Percentiles rank a stretch among this genome's conserved stretches.
Evolutionary conservation across 2,113 vertebrate species (phyloP).

Genomic region (Pyxicephalus adspersus): DNA sequence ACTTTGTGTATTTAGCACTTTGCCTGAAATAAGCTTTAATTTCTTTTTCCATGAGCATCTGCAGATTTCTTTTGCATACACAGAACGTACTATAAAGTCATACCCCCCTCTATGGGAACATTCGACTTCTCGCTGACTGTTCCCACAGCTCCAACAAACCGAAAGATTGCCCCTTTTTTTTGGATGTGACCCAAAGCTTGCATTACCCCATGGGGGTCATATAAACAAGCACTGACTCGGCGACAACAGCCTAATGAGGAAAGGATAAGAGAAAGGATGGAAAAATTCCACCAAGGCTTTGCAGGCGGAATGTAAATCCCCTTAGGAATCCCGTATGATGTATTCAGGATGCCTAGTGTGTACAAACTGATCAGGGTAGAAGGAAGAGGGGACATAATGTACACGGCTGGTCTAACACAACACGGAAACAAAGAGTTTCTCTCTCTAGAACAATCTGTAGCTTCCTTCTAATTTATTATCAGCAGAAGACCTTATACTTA

Average conservation of each 20-base stretch:
- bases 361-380: background rate
- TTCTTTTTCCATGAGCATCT: too few relatives aligned
- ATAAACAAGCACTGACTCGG: background rate
- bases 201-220: background rate
- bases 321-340: background rate
- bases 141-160: background rate
- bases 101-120: too few relatives aligned
- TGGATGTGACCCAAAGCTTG: background rate
- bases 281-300: slow-evolving; percentile 11
- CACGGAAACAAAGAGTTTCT: slow-evolving; percentile 3
- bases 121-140: background rate
- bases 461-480: background rate
- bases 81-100: background rate
- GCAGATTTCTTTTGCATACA: too few relatives aligned
- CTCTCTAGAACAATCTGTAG: background rate
- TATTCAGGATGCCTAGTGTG: background rate
- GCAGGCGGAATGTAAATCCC: slow-evolving; percentile 24
- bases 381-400: slow-evolving; percentile 2
- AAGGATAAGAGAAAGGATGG: background rate
- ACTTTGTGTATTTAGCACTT: too few relatives aligned
- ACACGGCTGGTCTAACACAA: background rate
- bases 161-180: background rate
- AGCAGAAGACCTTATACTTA: background rate
- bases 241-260: background rate
- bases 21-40: too few relatives aligned